Percentiles rank a stretch among this genome's conserved stretches.
phyloP scores from a whole-genome alignment of 2,797 vertebrate species.

The Sardinella longiceps region DNA sequence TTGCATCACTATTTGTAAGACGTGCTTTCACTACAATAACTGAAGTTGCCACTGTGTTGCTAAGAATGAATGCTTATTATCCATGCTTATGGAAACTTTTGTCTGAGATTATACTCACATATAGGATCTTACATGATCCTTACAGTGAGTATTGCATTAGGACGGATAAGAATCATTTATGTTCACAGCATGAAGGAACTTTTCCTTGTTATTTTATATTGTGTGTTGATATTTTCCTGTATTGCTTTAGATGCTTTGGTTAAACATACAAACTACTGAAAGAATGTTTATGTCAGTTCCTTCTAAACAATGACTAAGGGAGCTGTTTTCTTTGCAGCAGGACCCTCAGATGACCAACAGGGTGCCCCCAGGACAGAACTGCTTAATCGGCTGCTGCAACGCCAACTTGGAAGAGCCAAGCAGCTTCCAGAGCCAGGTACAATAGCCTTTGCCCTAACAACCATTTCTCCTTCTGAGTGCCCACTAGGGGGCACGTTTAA shows the following conservation, averaged over 20 bases:
- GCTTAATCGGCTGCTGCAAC: slow-evolving; percentile 77
- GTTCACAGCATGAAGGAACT: too few species aligned
- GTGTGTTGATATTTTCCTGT: too few species aligned
- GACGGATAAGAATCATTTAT: too few species aligned
- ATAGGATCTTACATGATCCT: too few species aligned
- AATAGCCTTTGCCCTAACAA: slow-evolving; percentile 15
- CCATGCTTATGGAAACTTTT: too few species aligned
- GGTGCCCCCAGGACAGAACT: slow-evolving; percentile 66
- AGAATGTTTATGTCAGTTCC: background rate
- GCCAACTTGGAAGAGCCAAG: slow-evolving; percentile 71
- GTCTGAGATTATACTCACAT: too few species aligned
- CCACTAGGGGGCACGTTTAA: background rate
- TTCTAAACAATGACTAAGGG: background rate
- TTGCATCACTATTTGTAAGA: background rate
- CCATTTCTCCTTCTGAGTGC: background rate
- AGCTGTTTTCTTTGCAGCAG: slow-evolving; percentile 49
- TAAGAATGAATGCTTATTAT: background rate
- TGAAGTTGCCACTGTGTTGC: background rate
- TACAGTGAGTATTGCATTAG: too few species aligned
- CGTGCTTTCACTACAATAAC: background rate
- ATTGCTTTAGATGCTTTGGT: too few species aligned
- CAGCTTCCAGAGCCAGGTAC: slow-evolving; percentile 75
- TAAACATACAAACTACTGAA: background rate
- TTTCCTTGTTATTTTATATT: too few species aligned
- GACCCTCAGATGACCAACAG: slow-evolving; percentile 64